Base-by-base conservation (phyloP, 2,113 vertebrate genomes). In the Carassius auratus region DNA sequence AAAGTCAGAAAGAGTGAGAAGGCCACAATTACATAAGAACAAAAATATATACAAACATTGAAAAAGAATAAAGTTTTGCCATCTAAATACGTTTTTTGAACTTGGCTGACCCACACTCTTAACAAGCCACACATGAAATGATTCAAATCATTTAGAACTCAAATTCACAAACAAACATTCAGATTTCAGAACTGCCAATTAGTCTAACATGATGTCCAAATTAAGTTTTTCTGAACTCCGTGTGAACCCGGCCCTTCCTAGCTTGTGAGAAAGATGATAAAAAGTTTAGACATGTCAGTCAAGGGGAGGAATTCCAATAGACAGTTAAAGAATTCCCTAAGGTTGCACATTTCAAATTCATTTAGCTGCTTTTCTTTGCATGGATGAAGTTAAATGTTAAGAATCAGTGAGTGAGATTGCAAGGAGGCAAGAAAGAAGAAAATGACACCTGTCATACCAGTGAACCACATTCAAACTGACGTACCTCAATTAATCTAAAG, bases 261-360 rank as follows among this genome's bases (percentile, higher is more conserved):
- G 36, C 19, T 42, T 0, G 1, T 15, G 21, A 64, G 59, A 75
- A 62, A 68, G 42, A 15, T 12, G 21, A 62, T 48, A 84, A 50
- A 30, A n/a, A 62, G 69, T 50, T 45, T 84, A 71, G 81, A 61
- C 76, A 15, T 79, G 57, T 79, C 55, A 23, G 36, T 61, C 33
- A 61, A 62, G 8, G 36, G 57, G 12, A 79, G 76, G n/a, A 62
- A 79, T 79, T 36, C 76, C 33, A 79, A 1, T 50, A 77, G 83
- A 64, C 57, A 62, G 19, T 77, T 19, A 8, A 79, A 5, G 19
- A 79, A 79, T 79, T n/a, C 76, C 76, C 42, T 61, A 42, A 79
- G 76, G 76, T 79, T 42, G 21, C 19, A 42, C 8, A 45, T 45
- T 45, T 45, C 8, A 45, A 45, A 45, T 45, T 79, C 0, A 62